phyloP scores from a whole-genome alignment of 2,113 vertebrate genomes.

The Pangasianodon hypophthalmus region DNA sequence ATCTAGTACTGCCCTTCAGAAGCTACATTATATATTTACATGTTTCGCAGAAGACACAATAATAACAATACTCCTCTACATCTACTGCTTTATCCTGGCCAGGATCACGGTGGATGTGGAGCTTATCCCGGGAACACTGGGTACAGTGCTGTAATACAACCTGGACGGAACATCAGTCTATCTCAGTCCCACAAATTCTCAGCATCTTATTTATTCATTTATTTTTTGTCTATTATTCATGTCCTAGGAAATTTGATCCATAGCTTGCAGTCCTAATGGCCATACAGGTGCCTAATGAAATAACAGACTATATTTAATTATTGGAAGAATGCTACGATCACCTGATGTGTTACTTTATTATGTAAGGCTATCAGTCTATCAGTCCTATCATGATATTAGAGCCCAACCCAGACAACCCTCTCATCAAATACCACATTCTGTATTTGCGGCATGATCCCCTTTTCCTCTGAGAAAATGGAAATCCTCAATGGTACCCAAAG shows the following conservation, averaged over 20 bases:
- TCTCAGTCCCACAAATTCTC: not conserved
- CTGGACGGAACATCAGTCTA: too few species aligned
- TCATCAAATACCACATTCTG: not conserved
- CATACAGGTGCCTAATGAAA: not conserved
- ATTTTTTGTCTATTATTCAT: not conserved
- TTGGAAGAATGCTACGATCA: not conserved
- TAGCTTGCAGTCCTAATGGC: not conserved
- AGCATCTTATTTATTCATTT: not conserved
- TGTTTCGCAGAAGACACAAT: too few species aligned
- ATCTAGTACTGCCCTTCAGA: too few species aligned
- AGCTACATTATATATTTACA: too few species aligned
- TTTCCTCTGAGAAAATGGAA: slow-evolving; percentile 6
- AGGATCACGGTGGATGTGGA: too few species aligned
- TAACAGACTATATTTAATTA: not conserved
- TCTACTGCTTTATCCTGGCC: too few species aligned
- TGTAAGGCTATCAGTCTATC: not conserved
- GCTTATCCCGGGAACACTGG: too few species aligned
- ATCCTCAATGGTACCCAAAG: not conserved
- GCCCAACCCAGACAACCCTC: not conserved
- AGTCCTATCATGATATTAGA: not conserved
- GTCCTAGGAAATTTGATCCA: too few species aligned
- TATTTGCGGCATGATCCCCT: not conserved
- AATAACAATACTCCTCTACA: too few species aligned
- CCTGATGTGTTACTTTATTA: not conserved
- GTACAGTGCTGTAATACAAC: too few species aligned